Conservation (phyloP, 2,888 invertebrate genomes). For the Hemithea aestivaria region DNA sequence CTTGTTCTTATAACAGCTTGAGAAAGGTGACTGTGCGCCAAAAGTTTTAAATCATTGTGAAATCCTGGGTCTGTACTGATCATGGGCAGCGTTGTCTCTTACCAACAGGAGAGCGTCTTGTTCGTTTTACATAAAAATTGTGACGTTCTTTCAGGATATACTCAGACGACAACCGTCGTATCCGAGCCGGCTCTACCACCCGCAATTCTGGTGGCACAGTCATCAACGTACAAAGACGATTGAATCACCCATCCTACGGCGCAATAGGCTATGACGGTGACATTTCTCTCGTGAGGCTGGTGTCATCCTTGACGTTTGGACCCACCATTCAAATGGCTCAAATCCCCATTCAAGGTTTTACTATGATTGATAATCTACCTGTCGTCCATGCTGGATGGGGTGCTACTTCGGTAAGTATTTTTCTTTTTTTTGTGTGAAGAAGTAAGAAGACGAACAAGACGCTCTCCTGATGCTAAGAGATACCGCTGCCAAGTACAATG, state of each 20-base stretch:
- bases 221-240: conserved; percentile 13
- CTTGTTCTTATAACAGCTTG: too few relatives aligned
- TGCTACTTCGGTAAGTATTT: conserved; percentile 22
- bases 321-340: conserved; percentile 6
- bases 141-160: conserved; percentile 6
- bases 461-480: too few relatives aligned
- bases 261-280: conserved; percentile 32
- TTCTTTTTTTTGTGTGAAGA: too few relatives aligned
- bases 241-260: conserved; percentile 35
- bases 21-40: too few relatives aligned
- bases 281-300: conserved; percentile 41
- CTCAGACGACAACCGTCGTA: conserved; percentile 31
- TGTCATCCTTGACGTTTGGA: conserved; percentile 5
- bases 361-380: conserved; percentile 15
- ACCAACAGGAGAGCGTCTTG: too few relatives aligned
- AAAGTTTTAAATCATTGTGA: too few relatives aligned
- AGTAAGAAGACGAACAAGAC: too few relatives aligned
- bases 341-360: conserved; percentile 18
- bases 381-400: conserved; percentile 33
- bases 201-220: conserved; percentile 45
- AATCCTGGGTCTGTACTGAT: too few relatives aligned
- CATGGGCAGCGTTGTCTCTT: too few relatives aligned
- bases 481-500: too few relatives aligned
- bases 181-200: conserved; percentile 45
- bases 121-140: background rate